Percentiles rank a stretch among this genome's conserved stretches.
phyloP scores from a whole-genome alignment of 2,797 vertebrate genomes.

The Eidolon dupreanum region DNA sequence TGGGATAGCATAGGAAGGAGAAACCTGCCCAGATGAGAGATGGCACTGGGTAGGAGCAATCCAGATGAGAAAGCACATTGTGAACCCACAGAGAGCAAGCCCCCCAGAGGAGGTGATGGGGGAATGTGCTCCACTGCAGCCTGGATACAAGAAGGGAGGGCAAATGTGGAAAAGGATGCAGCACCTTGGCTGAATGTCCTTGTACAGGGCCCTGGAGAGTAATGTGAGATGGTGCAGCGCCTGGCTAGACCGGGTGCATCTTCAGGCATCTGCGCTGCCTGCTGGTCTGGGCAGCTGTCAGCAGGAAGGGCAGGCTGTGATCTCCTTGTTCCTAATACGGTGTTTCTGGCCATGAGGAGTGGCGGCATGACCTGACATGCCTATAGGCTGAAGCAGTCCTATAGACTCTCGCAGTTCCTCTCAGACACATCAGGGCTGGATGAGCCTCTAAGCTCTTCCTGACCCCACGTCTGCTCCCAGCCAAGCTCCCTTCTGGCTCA shows the following conservation, averaged over 20 bases:
- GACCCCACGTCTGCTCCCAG: neutral
- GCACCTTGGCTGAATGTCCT: neutral
- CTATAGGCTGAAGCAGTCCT: neutral
- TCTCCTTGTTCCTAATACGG: neutral
- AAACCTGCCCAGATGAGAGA: neutral
- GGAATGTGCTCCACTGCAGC: neutral
- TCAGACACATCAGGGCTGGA: neutral
- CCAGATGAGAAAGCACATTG: neutral
- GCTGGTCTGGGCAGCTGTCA: neutral
- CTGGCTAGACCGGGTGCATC: neutral
- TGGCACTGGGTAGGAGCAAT: neutral
- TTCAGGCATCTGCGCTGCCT: neutral
- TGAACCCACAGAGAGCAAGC: neutral
- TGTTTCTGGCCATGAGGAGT: neutral
- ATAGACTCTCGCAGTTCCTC: neutral
- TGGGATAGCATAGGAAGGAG: neutral
- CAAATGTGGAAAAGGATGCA: neutral
- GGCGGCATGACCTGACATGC: neutral
- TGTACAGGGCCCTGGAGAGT: neutral
- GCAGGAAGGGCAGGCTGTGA: neutral
- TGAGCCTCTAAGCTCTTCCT: neutral
- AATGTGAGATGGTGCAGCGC: accelerated
- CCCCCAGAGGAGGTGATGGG: neutral
- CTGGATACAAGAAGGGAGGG: neutral
- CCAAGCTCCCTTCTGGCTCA: neutral